Conservation (phyloP, 2,888 invertebrate species). For the Tiliacea citrago region DNA sequence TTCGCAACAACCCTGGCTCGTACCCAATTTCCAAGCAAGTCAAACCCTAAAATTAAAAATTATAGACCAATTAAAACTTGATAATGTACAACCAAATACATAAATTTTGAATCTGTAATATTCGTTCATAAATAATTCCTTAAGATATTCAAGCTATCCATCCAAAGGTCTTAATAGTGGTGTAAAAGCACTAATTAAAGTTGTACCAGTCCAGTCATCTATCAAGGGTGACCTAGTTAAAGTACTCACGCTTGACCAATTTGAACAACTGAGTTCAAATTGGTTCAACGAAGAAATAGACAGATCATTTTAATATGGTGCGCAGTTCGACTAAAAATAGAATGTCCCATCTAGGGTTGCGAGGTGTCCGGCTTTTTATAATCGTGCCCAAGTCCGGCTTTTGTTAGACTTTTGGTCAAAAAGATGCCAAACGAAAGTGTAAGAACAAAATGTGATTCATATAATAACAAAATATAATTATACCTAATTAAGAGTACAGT, state of each 20-base stretch:
- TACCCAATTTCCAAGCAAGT: neutral
- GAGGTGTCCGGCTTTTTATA: too few species aligned
- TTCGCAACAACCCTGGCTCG: too few species aligned
- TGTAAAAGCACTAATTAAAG: slow-evolving; percentile 65
- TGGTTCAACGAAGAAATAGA: slow-evolving; percentile 52
- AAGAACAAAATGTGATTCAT: too few species aligned
- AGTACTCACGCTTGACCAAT: slow-evolving; percentile 41
- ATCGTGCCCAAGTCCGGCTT: too few species aligned
- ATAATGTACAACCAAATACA: slow-evolving; percentile 8
- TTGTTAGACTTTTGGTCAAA: too few species aligned
- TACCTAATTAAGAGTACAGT: too few species aligned
- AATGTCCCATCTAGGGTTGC: slow-evolving; percentile 18
- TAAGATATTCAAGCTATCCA: slow-evolving; percentile 60
- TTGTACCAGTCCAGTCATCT: slow-evolving; percentile 66
- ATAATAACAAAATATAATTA: too few species aligned
- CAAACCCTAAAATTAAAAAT: neutral
- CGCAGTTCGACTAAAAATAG: slow-evolving; percentile 51
- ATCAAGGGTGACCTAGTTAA: slow-evolving; percentile 73
- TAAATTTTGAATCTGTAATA: slow-evolving; percentile 27
- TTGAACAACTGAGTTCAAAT: slow-evolving; percentile 54
- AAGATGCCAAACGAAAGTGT: too few species aligned
- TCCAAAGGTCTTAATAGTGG: slow-evolving; percentile 57
- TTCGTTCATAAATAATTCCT: slow-evolving; percentile 43
- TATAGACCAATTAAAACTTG: slow-evolving; percentile 27
- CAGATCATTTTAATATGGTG: slow-evolving; percentile 41